These are phyloP conservation scores for Rhipidura dahli DNA, from an alignment of 2,113 vertebrate species.

Conservation along the genomic window DNA sequence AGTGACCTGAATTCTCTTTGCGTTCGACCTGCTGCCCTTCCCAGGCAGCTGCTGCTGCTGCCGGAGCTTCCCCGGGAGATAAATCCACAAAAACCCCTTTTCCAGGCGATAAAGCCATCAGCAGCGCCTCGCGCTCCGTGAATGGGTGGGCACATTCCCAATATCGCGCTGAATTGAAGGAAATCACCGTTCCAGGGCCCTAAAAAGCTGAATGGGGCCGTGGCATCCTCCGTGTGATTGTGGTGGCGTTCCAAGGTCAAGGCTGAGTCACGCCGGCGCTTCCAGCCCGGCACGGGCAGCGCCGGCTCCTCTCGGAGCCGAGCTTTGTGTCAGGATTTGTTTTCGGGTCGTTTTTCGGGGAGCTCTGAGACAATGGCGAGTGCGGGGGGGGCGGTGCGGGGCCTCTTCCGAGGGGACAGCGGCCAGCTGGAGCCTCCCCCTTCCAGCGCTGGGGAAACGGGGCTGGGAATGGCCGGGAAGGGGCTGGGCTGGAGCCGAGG, in stretches of 20 bases:
- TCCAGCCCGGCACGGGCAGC: background rate
- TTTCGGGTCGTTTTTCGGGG: background rate
- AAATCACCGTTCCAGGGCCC: background rate
- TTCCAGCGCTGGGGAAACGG: background rate
- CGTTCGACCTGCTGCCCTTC: rapidly evolving
- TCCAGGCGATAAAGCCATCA: background rate
- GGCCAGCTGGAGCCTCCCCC: background rate
- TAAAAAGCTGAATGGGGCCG: background rate
- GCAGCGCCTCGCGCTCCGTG: rapidly evolving
- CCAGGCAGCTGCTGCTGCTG: background rate
- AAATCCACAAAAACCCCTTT: background rate
- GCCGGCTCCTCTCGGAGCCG: background rate
- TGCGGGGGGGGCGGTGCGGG: background rate
- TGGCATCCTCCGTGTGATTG: background rate
- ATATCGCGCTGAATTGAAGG: background rate
- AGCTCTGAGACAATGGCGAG: background rate
- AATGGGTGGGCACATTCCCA: background rate
- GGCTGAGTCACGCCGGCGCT: background rate
- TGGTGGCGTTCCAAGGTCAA: background rate
- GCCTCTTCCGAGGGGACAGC: background rate
- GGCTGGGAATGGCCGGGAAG: rapidly evolving
- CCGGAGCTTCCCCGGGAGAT: background rate
- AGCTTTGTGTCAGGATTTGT: background rate
- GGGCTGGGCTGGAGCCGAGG: background rate
- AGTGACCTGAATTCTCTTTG: background rate